Base-by-base conservation (phyloP, 2,113 vertebrate species). In the Leucoraja erinaceus region DNA sequence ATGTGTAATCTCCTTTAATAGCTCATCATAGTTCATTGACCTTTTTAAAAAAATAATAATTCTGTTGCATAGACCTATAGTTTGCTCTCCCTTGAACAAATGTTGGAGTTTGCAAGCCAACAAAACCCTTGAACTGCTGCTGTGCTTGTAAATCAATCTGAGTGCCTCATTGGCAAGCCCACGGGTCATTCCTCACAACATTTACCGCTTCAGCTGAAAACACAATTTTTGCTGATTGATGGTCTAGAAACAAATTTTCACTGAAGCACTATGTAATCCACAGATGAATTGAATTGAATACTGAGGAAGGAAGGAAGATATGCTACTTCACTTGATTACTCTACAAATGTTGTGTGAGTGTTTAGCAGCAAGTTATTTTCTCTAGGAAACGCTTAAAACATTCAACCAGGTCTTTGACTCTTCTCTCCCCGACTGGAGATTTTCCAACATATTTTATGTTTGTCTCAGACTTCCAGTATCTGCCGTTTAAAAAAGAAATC, bases 121-220 rank as follows among this genome's bases (percentile, higher is more conserved):
- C 12, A 8, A 63, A 88, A 59, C 28, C 83, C 7, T n/a, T 63
- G 63, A 31, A 63, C 83, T 66, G 59, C 28, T 61, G 59, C n/a
- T 31, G 12, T 86, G 83, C 59, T 59, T 88, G 83, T 66, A 88
- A 88, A 63, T 88, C 59, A 66, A 61, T 63, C 83, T 6, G 6
- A 66, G 18, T 63, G n/a, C 83, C 63, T 88, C n/a, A 59, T n/a
- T n/a, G 25, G 54, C 6, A 14, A 61, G 83, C 59, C 83, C n/a
- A 63, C 59, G 63, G 83, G 83, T 59, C 28, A 63, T 63, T 7
- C 28, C 83, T 88, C 83, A 61, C 59, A 88, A 31, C 25, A 63
- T 88, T 88, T 33, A 88, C 83, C 63, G 11, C 59, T 88, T 59
- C 83, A 88, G 83, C 12, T 66, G 83, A 88, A 88, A 88, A 66